These are phyloP conservation scores for Eleutherodactylus coqui DNA, from an alignment of 2,797 vertebrate genomes.

Conservation along the genomic window DNA sequence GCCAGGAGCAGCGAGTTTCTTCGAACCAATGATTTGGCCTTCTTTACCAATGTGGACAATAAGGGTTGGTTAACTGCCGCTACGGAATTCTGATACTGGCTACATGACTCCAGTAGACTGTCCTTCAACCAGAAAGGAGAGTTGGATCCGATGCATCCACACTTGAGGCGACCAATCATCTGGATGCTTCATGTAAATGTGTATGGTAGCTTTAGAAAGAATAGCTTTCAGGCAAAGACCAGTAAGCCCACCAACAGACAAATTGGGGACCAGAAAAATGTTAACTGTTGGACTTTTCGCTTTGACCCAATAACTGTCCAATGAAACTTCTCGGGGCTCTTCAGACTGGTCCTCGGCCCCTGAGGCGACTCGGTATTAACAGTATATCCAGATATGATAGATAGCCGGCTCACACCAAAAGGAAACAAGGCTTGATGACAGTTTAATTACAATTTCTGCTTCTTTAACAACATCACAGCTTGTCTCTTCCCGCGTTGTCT, in stretches of 20 bases:
- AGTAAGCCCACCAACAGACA: neutral
- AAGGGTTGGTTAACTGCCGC: too few relatives aligned
- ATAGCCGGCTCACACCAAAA: neutral
- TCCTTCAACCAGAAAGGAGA: too few relatives aligned
- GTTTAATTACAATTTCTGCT: constrained; percentile 54
- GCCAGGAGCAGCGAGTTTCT: too few relatives aligned
- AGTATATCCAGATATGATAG: neutral
- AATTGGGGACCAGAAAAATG: neutral
- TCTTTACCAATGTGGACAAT: too few relatives aligned
- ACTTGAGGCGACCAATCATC: too few relatives aligned
- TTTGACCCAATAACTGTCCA: neutral
- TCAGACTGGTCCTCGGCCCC: neutral
- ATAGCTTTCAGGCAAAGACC: too few relatives aligned
- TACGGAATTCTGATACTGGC: too few relatives aligned
- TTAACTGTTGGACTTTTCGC: neutral
- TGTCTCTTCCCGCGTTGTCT: constrained; percentile 54
- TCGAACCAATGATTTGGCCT: too few relatives aligned
- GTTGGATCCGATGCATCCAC: too few relatives aligned
- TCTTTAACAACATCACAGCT: constrained; percentile 51
- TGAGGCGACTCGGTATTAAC: neutral
- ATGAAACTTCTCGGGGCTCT: neutral
- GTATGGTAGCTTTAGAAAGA: too few relatives aligned
- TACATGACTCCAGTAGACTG: too few relatives aligned
- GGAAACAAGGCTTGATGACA: constrained; percentile 39
- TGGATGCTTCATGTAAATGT: too few relatives aligned